phyloP scores from a whole-genome alignment of 37 sponge, comb jelly and placozoan species.

The Aphrocallistes beatrix region DNA sequence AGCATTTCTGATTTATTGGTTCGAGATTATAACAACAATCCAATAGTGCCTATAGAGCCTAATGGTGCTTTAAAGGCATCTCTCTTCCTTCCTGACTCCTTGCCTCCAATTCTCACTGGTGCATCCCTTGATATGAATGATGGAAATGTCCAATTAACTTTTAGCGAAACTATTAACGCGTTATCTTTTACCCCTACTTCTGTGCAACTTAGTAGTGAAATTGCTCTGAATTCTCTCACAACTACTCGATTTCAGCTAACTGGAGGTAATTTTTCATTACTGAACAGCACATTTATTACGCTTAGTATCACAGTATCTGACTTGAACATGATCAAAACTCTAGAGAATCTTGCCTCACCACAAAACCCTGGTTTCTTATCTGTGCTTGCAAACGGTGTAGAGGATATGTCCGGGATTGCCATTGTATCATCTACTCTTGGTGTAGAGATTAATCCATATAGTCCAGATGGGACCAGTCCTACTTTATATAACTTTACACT shows the following conservation, averaged over 20 bases:
- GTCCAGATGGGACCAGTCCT: conserved; percentile 39
- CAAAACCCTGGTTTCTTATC: conserved; percentile 7
- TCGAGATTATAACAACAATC: not conserved
- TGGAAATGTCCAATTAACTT: not conserved
- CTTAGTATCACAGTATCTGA: not conserved
- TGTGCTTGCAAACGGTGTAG: not conserved
- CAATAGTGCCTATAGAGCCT: not conserved
- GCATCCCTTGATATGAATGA: not conserved
- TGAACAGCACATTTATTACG: not conserved
- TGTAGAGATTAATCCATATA: conserved; percentile 21
- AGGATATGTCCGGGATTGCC: conserved; percentile 22
- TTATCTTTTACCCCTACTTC: not conserved
- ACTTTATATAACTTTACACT: conserved; percentile 38
- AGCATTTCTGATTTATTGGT: not conserved
- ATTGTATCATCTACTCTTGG: conserved; percentile 20
- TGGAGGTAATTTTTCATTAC: conserved; percentile 30
- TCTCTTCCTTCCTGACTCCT: not conserved
- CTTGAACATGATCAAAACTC: conserved; percentile 16
- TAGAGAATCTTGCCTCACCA: not conserved
- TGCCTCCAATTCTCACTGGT: not conserved
- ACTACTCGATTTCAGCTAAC: conserved; percentile 31
- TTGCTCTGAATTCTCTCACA: not conserved
- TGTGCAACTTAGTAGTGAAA: not conserved
- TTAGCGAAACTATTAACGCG: not conserved
- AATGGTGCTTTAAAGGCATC: not conserved